phyloP scores from a whole-genome alignment of 2,797 vertebrate genomes.

The Amblyopsis hoosieri region DNA sequence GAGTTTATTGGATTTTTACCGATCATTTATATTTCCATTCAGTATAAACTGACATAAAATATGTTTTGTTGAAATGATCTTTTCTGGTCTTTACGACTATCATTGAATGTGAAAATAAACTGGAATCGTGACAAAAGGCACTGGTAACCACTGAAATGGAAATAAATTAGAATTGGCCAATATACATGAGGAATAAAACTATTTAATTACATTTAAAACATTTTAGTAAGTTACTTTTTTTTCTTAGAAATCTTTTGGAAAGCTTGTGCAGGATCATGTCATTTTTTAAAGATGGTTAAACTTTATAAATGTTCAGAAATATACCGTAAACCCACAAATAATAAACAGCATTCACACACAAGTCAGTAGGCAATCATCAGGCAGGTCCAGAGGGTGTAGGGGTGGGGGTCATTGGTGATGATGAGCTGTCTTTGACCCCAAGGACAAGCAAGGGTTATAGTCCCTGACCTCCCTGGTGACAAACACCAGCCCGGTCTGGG shows the following conservation, averaged over 20 bases:
- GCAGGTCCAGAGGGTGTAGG: constrained; percentile 27
- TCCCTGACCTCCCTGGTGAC: constrained; percentile 41
- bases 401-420: constrained; percentile 41
- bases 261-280: background rate
- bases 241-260: constrained; percentile 27
- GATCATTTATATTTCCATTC: constrained; percentile 67
- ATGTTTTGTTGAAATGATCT: constrained; percentile 62
- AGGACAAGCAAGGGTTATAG: constrained; percentile 53
- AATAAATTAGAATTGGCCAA: constrained; percentile 39
- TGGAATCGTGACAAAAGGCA: constrained; percentile 42
- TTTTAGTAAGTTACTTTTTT: constrained; percentile 38
- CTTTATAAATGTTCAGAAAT: background rate
- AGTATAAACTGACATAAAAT: constrained; percentile 61
- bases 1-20: constrained; percentile 61
- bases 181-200: constrained; percentile 48
- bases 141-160: constrained; percentile 44
- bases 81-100: constrained; percentile 59
- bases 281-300: background rate
- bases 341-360: constrained; percentile 40
- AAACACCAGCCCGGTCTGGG: constrained; percentile 19
- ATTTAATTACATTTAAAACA: constrained; percentile 51
- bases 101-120: constrained; percentile 56
- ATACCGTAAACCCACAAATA: constrained; percentile 25
- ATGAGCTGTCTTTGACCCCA: constrained; percentile 52
- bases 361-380: constrained; percentile 21